A percentile compares a stretch with the other conserved stretches of the same genome.
These are phyloP conservation scores for Embidobia sp. DNA, from an alignment of 2,888 invertebrate species.

Conservation along the genomic window DNA sequence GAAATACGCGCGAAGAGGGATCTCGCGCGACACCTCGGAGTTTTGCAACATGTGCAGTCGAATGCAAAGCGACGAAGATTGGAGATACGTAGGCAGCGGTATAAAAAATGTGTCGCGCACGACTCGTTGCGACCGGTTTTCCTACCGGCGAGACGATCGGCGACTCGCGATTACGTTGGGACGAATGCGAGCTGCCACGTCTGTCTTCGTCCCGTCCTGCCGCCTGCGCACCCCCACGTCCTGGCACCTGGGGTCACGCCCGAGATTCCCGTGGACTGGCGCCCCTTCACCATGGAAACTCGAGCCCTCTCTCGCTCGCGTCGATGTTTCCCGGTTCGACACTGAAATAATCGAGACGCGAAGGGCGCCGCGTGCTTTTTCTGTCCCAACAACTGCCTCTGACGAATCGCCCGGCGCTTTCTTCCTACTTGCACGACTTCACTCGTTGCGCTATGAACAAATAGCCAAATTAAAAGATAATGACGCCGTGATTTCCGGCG, in stretches of 20 bases:
- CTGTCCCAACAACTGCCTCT: constrained; percentile 44
- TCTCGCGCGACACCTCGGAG: constrained; percentile 19
- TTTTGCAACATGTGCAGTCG: constrained; percentile 11
- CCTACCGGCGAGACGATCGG: constrained; percentile 57
- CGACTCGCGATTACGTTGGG: constrained; percentile 53
- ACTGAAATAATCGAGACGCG: constrained; percentile 63
- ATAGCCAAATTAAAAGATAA: constrained; percentile 49
- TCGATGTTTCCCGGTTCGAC: constrained; percentile 67
- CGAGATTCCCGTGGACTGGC: constrained; percentile 60
- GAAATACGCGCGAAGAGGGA: constrained; percentile 2
- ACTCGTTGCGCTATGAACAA: constrained; percentile 24
- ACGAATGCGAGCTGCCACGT: constrained; percentile 35
- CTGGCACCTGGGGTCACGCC: constrained; percentile 63
- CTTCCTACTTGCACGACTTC: constrained; percentile 8
- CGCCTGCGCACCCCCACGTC: constrained; percentile 10
- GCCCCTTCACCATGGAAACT: constrained; percentile 65
- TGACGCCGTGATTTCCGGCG: constrained; percentile 30
- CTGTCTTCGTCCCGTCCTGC: constrained; percentile 16
- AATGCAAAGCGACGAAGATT: constrained; percentile 38
- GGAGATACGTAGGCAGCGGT: constrained; percentile 59
- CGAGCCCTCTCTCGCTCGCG: constrained; percentile 64
- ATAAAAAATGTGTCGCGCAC: constrained; percentile 73
- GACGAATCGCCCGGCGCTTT: constrained; percentile 32
- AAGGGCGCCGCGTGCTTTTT: constrained; percentile 49
- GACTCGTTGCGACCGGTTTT: constrained; percentile 76